These are phyloP conservation scores for Tachycineta bicolor DNA, from an alignment of 2,113 vertebrate species.

Conservation along the genomic window DNA sequence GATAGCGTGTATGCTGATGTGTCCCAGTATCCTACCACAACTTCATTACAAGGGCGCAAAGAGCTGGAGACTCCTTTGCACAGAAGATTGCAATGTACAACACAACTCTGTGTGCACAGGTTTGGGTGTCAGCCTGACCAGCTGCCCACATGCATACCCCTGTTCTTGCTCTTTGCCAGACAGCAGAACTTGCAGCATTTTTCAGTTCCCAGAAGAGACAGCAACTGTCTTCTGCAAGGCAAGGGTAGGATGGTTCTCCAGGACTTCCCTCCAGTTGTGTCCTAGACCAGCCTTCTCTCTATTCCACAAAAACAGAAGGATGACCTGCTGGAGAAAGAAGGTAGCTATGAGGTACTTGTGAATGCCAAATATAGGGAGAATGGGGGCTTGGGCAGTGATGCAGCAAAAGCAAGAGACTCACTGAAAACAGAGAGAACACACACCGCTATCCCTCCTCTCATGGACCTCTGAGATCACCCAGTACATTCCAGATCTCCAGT, in stretches of 20 bases:
- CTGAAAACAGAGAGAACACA: background rate
- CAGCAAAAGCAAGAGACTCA: background rate
- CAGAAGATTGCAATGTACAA: fast-evolving
- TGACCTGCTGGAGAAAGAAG: background rate
- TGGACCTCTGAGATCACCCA: background rate
- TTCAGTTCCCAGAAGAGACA: background rate
- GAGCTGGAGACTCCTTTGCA: background rate
- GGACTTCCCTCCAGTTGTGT: background rate
- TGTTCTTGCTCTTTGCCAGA: background rate
- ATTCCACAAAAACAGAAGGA: background rate
- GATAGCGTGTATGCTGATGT: background rate
- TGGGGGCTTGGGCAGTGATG: fast-evolving
- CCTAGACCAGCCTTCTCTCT: background rate
- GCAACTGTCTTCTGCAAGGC: background rate
- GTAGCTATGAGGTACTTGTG: background rate
- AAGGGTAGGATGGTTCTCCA: background rate
- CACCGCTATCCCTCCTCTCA: background rate
- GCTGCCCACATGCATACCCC: background rate
- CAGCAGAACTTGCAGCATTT: background rate
- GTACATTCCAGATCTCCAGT: background rate
- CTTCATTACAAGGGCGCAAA: background rate
- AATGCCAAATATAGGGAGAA: background rate
- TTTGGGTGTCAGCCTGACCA: background rate
- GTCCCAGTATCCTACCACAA: background rate
- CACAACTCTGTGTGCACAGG: fast-evolving